Conservation (phyloP, 2,888 invertebrate species). For the Aricia artaxerxes region DNA sequence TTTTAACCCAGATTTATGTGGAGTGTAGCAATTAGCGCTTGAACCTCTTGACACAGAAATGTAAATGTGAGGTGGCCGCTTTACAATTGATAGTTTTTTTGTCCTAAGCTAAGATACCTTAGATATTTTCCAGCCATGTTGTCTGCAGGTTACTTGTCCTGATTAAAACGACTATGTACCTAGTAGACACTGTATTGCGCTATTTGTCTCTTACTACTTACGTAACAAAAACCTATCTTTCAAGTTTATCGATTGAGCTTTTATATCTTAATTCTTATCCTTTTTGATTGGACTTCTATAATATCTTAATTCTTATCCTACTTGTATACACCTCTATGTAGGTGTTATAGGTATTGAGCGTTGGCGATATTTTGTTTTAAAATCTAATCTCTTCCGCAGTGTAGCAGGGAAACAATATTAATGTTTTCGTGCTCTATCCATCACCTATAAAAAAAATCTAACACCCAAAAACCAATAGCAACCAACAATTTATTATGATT, state of each 20-base stretch:
- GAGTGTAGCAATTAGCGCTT: constrained; percentile 5
- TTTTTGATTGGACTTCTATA: too few species aligned
- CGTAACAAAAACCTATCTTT: too few species aligned
- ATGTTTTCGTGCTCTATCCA: too few species aligned
- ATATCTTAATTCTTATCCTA: too few species aligned
- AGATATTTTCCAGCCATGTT: not conserved
- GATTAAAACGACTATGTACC: not conserved
- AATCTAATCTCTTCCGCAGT: too few species aligned
- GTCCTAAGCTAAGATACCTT: not conserved
- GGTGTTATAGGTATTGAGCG: too few species aligned
- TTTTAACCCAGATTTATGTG: constrained; percentile 44
- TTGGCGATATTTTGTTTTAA: not conserved
- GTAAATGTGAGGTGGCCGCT: not conserved
- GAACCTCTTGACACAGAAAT: constrained; percentile 23
- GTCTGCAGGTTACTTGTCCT: not conserved
- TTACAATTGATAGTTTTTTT: constrained; percentile 22
- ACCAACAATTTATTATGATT: too few species aligned
- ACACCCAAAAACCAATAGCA: too few species aligned
- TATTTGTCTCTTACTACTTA: not conserved
- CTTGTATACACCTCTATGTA: too few species aligned
- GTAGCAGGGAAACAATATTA: too few species aligned
- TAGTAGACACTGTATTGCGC: not conserved
- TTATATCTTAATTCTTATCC: not conserved
- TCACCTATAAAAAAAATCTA: too few species aligned
- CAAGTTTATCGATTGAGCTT: not conserved